These are phyloP conservation scores for Neodontobutis hainanensis DNA, from an alignment of 2,113 vertebrate genomes.

Conservation along the genomic window DNA sequence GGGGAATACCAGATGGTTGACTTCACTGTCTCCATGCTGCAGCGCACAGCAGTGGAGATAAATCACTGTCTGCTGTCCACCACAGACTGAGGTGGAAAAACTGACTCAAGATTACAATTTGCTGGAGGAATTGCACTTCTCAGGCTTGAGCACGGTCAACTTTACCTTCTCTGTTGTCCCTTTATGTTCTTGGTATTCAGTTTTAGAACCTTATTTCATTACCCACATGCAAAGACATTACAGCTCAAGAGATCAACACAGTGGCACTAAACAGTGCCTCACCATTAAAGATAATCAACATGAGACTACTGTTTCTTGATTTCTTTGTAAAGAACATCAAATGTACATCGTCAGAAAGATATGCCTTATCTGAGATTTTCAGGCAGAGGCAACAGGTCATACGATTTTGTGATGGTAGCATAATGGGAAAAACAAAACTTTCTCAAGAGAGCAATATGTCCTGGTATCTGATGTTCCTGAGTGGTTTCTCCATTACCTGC, in stretches of 20 bases:
- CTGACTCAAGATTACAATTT: constrained; percentile 65
- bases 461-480: not conserved
- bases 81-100: constrained; percentile 74
- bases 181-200: not conserved
- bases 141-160: constrained; percentile 21
- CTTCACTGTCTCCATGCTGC: constrained; percentile 68
- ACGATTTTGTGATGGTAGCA: too few species aligned
- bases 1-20: constrained; percentile 74
- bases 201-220: too few species aligned
- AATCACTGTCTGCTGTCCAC: constrained; percentile 64
- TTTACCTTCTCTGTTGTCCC: constrained; percentile 7
- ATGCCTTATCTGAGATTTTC: too few species aligned
- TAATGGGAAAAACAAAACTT: too few species aligned
- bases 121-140: constrained; percentile 33
- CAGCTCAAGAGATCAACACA: too few species aligned
- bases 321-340: too few species aligned
- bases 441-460: not conserved
- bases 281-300: too few species aligned
- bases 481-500: not conserved
- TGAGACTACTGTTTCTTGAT: too few species aligned
- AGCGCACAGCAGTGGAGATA: constrained; percentile 63
- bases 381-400: not conserved
- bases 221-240: too few species aligned
- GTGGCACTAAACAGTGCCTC: too few species aligned
- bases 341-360: too few species aligned